phyloP scores from a whole-genome alignment of 1,140 invertebrate species.

The Panagrolaimus sp. region DNA sequence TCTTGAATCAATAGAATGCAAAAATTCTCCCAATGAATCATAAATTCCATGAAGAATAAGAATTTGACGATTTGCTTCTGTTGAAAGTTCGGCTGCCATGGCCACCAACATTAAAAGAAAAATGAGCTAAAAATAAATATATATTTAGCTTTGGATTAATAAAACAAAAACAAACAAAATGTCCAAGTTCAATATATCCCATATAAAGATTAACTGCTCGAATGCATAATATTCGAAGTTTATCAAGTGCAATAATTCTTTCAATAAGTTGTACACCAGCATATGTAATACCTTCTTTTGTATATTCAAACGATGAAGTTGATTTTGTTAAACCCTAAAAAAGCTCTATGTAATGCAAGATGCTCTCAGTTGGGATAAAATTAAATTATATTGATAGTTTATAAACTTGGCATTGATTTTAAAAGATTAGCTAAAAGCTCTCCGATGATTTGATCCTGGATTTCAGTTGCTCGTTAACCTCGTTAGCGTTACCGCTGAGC shows the following conservation, averaged over 20 bases:
- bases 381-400: no score
- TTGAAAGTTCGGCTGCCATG: conserved; percentile 18
- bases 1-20: neutral
- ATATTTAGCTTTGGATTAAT: neutral
- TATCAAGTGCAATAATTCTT: neutral
- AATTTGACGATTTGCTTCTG: conserved; percentile 6
- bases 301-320: no score
- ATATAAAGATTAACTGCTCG: conserved; percentile 8
- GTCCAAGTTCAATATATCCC: conserved; percentile 17
- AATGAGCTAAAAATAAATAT: conserved; percentile 14
- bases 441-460: no score
- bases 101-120: conserved; percentile 19
- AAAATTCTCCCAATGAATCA: neutral
- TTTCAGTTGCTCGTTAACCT: no score
- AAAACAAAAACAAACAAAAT: conserved; percentile 15
- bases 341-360: no score
- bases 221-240: conserved; percentile 8
- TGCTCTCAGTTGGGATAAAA: no score
- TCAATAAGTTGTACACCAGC: no score
- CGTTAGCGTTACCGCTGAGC: no score
- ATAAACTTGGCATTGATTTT: no score
- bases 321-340: no score
- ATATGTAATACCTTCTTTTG: no score
- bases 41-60: neutral
- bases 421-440: no score